Percentiles rank a stretch among this genome's conserved stretches.
Evolutionary conservation across 92 coral and sea anemone species (phyloP).

Genomic region (Pocillopora meandrina): DNA sequence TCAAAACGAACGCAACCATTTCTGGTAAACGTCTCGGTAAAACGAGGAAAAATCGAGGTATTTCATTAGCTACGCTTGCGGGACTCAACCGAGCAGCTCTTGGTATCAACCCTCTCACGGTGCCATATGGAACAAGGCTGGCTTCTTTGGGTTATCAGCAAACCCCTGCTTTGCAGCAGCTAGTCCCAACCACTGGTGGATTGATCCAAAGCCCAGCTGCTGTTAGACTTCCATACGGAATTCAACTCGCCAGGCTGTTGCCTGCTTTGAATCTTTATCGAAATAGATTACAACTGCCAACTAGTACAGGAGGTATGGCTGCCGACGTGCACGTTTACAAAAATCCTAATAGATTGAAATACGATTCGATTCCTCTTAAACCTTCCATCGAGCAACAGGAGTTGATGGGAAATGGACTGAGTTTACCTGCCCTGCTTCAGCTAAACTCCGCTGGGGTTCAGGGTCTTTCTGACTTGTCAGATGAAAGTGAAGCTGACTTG

Average conservation of each 20-base stretch:
- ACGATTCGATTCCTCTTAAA: slow-evolving; percentile 79
- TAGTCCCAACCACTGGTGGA: slow-evolving; percentile 60
- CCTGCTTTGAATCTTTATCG: slow-evolving; percentile 64
- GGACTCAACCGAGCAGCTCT: slow-evolving; percentile 48
- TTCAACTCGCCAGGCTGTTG: slow-evolving; percentile 76
- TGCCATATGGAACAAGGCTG: slow-evolving; percentile 71
- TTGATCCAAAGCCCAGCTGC: slow-evolving; percentile 58
- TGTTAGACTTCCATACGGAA: slow-evolving; percentile 58
- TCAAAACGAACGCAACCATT: slow-evolving; percentile 4
- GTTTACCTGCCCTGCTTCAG: slow-evolving; percentile 35
- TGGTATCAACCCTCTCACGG: slow-evolving; percentile 61
- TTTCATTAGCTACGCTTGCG: slow-evolving; percentile 35
- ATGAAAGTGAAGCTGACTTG: slow-evolving; percentile 27
- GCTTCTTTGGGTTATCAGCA: slow-evolving; percentile 63
- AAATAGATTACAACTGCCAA: slow-evolving; percentile 42
- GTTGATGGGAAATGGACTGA: slow-evolving; percentile 47
- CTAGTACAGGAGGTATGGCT: slow-evolving; percentile 47
- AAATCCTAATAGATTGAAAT: slow-evolving; percentile 70
- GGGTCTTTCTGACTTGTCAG: slow-evolving; percentile 13
- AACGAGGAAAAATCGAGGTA: slow-evolving; percentile 58
- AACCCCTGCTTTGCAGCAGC: slow-evolving; percentile 63
- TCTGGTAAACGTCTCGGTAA: slow-evolving; percentile 6
- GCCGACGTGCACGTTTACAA: slow-evolving; percentile 43
- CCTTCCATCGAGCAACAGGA: slow-evolving; percentile 52
- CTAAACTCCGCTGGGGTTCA: slow-evolving; percentile 32